A percentile compares a stretch with the other conserved stretches of the same genome.
phyloP scores from a whole-genome alignment of 1,140 invertebrate species.

The Drosophila bocqueti region DNA sequence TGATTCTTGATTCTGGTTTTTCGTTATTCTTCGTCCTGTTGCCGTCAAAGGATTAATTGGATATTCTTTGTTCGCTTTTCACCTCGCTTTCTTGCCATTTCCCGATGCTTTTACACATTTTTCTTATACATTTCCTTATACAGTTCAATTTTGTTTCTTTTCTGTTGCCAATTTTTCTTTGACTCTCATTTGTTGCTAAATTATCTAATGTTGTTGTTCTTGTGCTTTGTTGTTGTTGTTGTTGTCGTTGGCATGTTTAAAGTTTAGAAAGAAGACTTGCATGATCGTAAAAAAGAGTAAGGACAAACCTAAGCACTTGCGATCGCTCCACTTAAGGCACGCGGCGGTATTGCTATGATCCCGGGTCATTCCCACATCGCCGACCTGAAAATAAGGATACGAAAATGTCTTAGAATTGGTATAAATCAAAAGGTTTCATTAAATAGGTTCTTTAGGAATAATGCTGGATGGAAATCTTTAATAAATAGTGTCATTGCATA shows the following conservation, averaged over 20 bases:
- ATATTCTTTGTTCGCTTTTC: slow-evolving; percentile 51
- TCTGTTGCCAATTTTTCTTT: slow-evolving; percentile 19
- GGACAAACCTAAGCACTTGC: slow-evolving; percentile 84
- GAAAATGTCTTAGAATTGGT: neutral
- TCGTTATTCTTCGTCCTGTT: slow-evolving; percentile 27
- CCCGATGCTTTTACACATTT: slow-evolving; percentile 28
- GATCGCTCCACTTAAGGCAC: slow-evolving; percentile 77
- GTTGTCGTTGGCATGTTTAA: slow-evolving; percentile 71
- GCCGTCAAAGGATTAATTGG: slow-evolving; percentile 66
- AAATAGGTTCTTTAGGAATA: neutral
- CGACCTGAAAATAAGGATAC: slow-evolving; percentile 60
- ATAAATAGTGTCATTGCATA: no score
- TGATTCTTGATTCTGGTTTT: slow-evolving; percentile 25
- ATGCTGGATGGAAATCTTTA: neutral
- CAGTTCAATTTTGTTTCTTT: slow-evolving; percentile 49
- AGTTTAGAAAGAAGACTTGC: slow-evolving; percentile 74
- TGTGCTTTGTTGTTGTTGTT: slow-evolving; percentile 53
- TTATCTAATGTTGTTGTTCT: slow-evolving; percentile 71
- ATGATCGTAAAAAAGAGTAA: slow-evolving; percentile 74
- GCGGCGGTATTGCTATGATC: slow-evolving; percentile 73
- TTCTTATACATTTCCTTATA: slow-evolving; percentile 39
- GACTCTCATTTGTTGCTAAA: slow-evolving; percentile 57
- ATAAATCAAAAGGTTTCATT: no score
- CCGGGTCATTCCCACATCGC: slow-evolving; percentile 65
- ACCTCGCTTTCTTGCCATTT: slow-evolving; percentile 24